Evolutionary conservation across 2,888 invertebrate species (phyloP).

Genomic region (Mantis religiosa): DNA sequence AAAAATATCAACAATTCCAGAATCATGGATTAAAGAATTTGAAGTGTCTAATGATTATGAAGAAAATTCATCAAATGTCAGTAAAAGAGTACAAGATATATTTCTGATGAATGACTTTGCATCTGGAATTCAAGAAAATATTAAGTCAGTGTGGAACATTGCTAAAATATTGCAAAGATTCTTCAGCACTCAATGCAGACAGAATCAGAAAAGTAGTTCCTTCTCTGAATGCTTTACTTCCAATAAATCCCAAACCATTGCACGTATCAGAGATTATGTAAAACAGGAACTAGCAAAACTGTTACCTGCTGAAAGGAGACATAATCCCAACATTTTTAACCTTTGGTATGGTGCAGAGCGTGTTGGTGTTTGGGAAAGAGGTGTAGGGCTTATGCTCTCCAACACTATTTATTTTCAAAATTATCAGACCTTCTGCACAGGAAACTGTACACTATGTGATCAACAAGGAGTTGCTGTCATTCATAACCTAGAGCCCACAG

Average conservation of each 20-base stretch:
- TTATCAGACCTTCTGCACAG: not conserved
- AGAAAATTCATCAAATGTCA: not conserved
- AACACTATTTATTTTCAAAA: not conserved
- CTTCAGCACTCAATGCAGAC: constrained; percentile 3
- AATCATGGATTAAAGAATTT: constrained; percentile 14
- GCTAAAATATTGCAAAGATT: constrained; percentile 10
- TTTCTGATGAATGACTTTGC: not conserved
- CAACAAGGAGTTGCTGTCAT: not conserved
- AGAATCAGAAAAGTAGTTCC: not conserved
- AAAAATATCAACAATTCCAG: not conserved
- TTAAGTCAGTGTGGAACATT: constrained; percentile 15
- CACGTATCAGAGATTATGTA: not conserved
- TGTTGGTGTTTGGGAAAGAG: constrained; percentile 24
- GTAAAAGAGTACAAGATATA: not conserved
- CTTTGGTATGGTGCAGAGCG: constrained; percentile 15
- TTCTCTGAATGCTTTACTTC: not conserved
- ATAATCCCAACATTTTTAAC: not conserved
- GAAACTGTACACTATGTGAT: constrained; percentile 11
- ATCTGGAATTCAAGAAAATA: constrained; percentile 3
- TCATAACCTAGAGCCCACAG: not conserved
- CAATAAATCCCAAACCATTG: not conserved
- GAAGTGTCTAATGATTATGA: not conserved
- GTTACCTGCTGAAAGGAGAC: not conserved
- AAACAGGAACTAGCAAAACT: constrained; percentile 3
- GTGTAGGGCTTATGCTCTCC: constrained; percentile 1